A percentile compares a stretch with the other conserved stretches of the same genome.
These are phyloP conservation scores for Atractosteus spatula DNA, from an alignment of 2,113 vertebrate species.

Conservation along the genomic window DNA sequence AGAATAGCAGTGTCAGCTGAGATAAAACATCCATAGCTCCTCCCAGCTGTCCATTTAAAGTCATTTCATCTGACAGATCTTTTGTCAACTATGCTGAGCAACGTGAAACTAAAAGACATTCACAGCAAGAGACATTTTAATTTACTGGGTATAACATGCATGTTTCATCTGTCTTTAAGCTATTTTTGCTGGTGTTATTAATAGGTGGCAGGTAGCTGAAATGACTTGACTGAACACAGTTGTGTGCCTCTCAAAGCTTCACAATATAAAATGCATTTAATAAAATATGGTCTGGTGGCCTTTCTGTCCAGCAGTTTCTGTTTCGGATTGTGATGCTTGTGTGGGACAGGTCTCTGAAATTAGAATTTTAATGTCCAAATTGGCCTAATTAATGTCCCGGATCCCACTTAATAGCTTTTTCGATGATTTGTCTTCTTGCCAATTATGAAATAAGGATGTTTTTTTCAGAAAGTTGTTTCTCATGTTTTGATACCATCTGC, in stretches of 20 bases:
- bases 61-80: background rate
- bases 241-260: background rate
- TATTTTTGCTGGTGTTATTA: background rate
- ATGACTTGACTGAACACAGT: background rate
- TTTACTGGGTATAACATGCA: background rate
- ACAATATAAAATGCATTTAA: no score
- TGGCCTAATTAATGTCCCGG: slow-evolving; percentile 12
- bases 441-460: background rate
- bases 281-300: background rate
- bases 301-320: slow-evolving; percentile 3
- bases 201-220: background rate
- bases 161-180: background rate
- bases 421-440: slow-evolving; percentile 12
- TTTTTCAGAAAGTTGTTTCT: background rate
- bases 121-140: background rate
- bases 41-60: background rate
- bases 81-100: background rate
- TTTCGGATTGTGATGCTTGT: no score
- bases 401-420: slow-evolving; percentile 12
- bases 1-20: background rate
- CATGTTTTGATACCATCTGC: slow-evolving; percentile 26
- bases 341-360: background rate
- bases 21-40: background rate
- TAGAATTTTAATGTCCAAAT: slow-evolving; percentile 1
- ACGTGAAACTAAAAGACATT: background rate